These are phyloP conservation scores for Paralinhomoeus sp. DNA, from an alignment of 2,888 invertebrate species.

Conservation along the genomic window DNA sequence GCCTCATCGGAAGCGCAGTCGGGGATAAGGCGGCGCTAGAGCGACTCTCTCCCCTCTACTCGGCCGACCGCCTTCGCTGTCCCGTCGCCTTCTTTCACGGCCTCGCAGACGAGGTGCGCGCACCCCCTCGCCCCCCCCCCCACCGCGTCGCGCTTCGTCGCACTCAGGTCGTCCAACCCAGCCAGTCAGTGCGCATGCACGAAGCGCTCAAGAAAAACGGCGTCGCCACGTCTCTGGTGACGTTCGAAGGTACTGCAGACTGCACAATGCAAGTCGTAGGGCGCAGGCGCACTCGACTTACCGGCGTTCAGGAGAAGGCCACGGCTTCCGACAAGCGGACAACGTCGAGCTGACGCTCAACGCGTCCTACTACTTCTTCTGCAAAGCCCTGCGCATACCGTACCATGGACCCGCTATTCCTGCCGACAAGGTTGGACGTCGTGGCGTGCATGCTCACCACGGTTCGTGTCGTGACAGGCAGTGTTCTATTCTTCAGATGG, in stretches of 20 bases:
- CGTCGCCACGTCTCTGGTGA: conserved; percentile 25
- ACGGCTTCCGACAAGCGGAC: conserved; percentile 29
- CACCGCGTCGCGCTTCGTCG: no score
- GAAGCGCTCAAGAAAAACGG: conserved; percentile 25
- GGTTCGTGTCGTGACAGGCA: no score
- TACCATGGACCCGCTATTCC: no score
- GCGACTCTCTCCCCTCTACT: conserved; percentile 23
- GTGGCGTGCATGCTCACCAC: no score
- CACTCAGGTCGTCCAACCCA: conserved; percentile 27
- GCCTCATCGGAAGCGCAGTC: not conserved
- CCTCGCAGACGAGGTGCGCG: conserved; percentile 7
- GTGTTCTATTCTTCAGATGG: no score
- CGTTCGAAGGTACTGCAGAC: conserved; percentile 25
- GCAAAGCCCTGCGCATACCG: conserved; percentile 10
- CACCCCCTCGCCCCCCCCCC: no score
- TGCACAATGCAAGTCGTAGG: no score
- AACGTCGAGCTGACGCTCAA: conserved; percentile 28
- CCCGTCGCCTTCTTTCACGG: conserved; percentile 27
- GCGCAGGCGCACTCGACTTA: no score
- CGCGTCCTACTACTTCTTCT: conserved; percentile 28
- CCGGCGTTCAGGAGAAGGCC: conserved; percentile 29
- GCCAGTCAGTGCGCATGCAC: conserved; percentile 28
- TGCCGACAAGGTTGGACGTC: no score
- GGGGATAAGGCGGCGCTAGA: not conserved
- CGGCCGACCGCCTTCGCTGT: conserved; percentile 24